A percentile compares a stretch with the other conserved stretches of the same genome.
Evolutionary conservation across 2,888 invertebrate genomes (phyloP).

Genomic region (Boloria euphrosyne): DNA sequence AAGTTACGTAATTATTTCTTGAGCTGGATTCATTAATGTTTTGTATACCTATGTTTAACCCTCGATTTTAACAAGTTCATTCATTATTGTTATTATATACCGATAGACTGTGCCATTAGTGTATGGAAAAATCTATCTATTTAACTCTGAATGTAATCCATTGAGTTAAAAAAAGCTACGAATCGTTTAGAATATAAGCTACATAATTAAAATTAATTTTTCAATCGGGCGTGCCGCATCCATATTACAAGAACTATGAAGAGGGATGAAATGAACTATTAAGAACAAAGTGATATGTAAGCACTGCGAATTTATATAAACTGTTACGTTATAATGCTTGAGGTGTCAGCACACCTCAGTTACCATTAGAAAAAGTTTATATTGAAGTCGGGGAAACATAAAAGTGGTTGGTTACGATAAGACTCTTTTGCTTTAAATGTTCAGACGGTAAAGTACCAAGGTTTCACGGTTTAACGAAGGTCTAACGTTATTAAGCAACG

Average conservation of each 20-base stretch:
- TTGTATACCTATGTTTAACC: neutral
- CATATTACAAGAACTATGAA: no score
- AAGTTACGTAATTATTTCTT: neutral
- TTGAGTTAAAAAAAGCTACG: no score
- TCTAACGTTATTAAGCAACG: slow-evolving; percentile 45
- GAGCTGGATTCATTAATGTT: neutral
- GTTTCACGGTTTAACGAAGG: slow-evolving; percentile 57
- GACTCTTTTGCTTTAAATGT: slow-evolving; percentile 62
- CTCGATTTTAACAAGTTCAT: neutral
- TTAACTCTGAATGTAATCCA: no score
- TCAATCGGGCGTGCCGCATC: no score
- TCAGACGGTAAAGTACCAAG: slow-evolving; percentile 57
- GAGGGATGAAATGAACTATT: no score
- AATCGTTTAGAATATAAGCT: no score
- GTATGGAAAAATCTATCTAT: no score
- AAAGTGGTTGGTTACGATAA: slow-evolving; percentile 60
- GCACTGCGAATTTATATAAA: neutral
- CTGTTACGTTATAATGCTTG: slow-evolving; percentile 8
- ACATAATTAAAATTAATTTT: no score
- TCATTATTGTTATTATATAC: no score
- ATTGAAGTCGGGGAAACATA: slow-evolving; percentile 66
- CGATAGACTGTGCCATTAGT: no score
- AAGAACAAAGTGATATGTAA: neutral
- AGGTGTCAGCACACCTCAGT: slow-evolving; percentile 31
- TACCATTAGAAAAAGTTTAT: slow-evolving; percentile 55